Base-by-base conservation (phyloP, 2,888 invertebrate species). In the Philopedon plagiatum region DNA sequence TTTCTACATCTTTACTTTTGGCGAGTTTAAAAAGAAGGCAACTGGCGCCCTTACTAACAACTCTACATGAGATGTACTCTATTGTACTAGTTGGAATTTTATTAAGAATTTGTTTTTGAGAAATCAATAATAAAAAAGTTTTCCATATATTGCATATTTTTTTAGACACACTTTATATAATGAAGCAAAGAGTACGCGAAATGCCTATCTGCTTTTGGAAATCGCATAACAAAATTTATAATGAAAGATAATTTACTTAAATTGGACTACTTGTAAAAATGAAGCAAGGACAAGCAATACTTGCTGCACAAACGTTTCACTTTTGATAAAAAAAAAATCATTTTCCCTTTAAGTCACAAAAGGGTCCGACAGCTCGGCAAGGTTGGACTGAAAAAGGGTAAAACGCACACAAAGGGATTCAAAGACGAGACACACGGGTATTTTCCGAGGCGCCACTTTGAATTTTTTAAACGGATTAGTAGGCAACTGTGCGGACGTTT, bases 371-470 rank as follows among this genome's bases (percentile, higher is more conserved):
- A 84, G 85, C 85, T 85, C 85, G 84, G 74, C 67, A 66, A 46
- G 84, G 83, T 83, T 84, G 81, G 83, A 85, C 63, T 67, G 69
- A 84, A 83, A 82, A 89, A 89, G 91, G 90, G 91, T 87, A 76
- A 76, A 92, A 93, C 92, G 93, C 92, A 94, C 94, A 94, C 93
- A 93, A 75, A 73, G 92, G 89, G 93, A 92, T 92, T 91, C 88
- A 92, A 71, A 82, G 78, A 82, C 81, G 93, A 93, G 92, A 94
- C 94, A 94, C 94, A 94, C 86, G 87, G 87, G 87, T 84, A 86
- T 78, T 71, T 81, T 81, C 82, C 80, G 79, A 67, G 77, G 83
- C 86, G 90, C 93, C 91, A 76, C 75, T 74, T 74, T 74, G 64
- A 74, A 71, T 78, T 65, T 76, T 71, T 73, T 54, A 51, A 75